Base-by-base conservation (phyloP, 2,888 invertebrate genomes). In the Metopia argyrocephala region DNA sequence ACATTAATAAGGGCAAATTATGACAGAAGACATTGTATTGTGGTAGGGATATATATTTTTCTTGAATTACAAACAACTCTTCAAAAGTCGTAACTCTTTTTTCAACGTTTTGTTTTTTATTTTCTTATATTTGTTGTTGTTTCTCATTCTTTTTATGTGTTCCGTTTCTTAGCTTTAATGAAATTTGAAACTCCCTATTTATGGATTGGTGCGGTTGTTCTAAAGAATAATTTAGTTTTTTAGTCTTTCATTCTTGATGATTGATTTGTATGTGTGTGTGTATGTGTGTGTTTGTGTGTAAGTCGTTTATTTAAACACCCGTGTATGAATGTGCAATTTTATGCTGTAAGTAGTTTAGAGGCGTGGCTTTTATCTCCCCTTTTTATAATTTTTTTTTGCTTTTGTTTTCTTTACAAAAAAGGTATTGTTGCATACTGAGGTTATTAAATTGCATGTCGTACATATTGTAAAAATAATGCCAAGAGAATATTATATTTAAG, bases 1-100 rank as follows among this genome's bases (percentile, higher is more conserved):
- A 78, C 78, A 78, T 78, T 84, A 84, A 84, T 84, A 83, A 84
- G 82, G 83, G 84, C 84, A 83, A 84, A 84, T 84, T 84, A 84
- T 84, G 83, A 84, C 79, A 83, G 71, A 70, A 76, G 81, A 81
- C 79, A 76, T 78, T 65, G 65, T 38, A 4, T 15, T 65, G 65
- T 76, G 28, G 56, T 65, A 61, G 65, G 76, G 66, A 78, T 62
- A 73, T 56, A 18, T 52, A 70, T 59, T 71, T 78, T 73, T 66
- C 54, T 73, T 59, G 71, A 65, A 78, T 66, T 76, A 61, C 57
- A 61, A 78, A 78, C 57, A 66, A 78, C 71, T 61, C 66, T 70
- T 73, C 21, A 73, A 73, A 71, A 78, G 78, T 73, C 66, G 71
- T 78, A 78, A 78, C 78, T 78, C 78, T 78, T 73, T 68, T 56